Base-by-base conservation (phyloP, 35 echinoderm and acorn worm genomes). In the Lytechinus variegatus region DNA sequence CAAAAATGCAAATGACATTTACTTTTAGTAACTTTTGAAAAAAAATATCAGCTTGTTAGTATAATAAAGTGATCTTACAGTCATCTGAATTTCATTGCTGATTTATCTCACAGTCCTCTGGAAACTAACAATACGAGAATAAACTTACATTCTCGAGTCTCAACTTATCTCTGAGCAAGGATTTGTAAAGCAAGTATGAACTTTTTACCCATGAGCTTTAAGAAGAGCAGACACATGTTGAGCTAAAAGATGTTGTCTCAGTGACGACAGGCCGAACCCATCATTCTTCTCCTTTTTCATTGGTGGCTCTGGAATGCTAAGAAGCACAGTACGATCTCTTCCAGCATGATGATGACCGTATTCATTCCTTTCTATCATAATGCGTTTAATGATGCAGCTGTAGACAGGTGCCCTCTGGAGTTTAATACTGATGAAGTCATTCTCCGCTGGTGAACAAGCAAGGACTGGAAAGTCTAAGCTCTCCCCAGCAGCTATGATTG, bases 151-250 rank as follows among this genome's bases (percentile, higher is more conserved):
- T 71, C 61, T 21, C 6, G 1, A 71, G 14, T 71, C 61, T 21
- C 6, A 19, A 1, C 61, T 19, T 58, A 58, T 79, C 66, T 5
- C 19, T 79, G n/a, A 79, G 8, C 12, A 19, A 79, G n/a, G 66
- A 24, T 16, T 24, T 79, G 66, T 7, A 79, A 79, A 4, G 19
- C 21, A 79, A 79, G 6, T 79, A 79, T 19, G 21, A 8, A 79
- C 24, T 5, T 79, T 28, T 90, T 54, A 90, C 88, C 88, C 88
- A 90, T 90, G 33, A 13, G 88, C 88, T 90, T 90, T 44, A 14
- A 90, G n/a, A 21, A 90, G 88, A 54, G 88, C 88, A 52, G 88
- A 90, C 3, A 90, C 88, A 90, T 90, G 88, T 54, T 90, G 88
- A 54, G 88, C 28, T 44, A 90, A 44, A 33, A 90, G 88, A 90